Evolutionary conservation across 2,888 invertebrate species (phyloP), one percentile per base, ranked within the genome.

Genomic region (Adelognathus sp.): DNA sequence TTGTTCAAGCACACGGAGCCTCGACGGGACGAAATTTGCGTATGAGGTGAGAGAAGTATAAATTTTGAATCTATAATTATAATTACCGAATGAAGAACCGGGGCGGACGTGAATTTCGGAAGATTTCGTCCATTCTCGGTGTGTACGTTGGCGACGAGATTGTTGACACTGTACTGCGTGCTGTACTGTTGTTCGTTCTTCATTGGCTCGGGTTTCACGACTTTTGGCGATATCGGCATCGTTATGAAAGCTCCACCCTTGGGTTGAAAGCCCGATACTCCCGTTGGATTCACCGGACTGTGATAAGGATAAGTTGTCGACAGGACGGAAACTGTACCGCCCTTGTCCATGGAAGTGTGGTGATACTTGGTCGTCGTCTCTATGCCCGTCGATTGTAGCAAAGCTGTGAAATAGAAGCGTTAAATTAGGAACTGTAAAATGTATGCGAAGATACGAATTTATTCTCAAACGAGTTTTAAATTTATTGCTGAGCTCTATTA

Each of bases 161-260:
- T 90, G 71, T 88, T 90, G 41, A 90, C 88, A 58, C 87, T 90
- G 73, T 90, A 90, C 64, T 89, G 90, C 5, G 90, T 88, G 63
- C 86, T 89, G 74, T 89, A 90, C 31, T 90, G 90, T 66, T 82
- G 82, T 54, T 83, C 83, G 29, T 66, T 76, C 80, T 90, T 89
- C 1, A 88, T 85, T 18, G 89, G 83, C 64, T 90, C 90, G 21
- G 90, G 88, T 70, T 90, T 91, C 41, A 92, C 88, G 52, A 93
- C 89, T 91, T 93, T 93, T 5, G 93, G 93, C 21, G 93, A 93
- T 74, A 92, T 92, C 2, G 96, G 97, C 93, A 97, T 96, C 14
- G 97, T 97, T 92, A 97, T 97, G 90, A 98, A 98, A 44, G 98
- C 98, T 18, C 98, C 97, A 60, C 97, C 97, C 67, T 96, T 97